Percentiles rank a stretch among this genome's conserved stretches.
phyloP scores from a whole-genome alignment of 2,113 vertebrate species.

The Sorex fumeus region DNA sequence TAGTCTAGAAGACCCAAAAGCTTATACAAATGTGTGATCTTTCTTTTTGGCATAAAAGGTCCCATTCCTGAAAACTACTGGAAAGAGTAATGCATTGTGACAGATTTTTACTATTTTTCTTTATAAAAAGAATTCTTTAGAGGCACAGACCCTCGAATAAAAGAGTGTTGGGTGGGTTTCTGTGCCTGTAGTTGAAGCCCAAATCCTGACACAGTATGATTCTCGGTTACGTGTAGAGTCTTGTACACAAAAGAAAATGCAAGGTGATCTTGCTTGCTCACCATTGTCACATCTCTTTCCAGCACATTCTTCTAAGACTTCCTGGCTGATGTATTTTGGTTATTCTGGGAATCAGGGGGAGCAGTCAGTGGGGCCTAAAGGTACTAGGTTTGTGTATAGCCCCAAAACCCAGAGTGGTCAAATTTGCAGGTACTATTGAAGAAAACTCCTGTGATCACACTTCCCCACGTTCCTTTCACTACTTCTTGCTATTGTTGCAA shows the following conservation, averaged over 20 bases:
- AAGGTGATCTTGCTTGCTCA: too few species aligned
- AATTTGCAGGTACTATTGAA: neutral
- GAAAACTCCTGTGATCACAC: neutral
- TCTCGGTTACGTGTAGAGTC: too few species aligned
- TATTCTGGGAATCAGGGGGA: neutral
- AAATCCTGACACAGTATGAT: too few species aligned
- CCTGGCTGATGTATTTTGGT: neutral
- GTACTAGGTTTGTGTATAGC: too few species aligned
- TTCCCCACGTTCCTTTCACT: too few species aligned
- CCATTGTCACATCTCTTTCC: too few species aligned
- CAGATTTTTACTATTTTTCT: neutral
- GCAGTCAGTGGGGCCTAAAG: neutral
- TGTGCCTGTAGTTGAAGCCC: too few species aligned
- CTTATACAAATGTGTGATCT: neutral
- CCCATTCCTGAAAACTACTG: neutral
- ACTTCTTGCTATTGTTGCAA: too few species aligned
- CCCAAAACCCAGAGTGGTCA: neutral
- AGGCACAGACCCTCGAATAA: too few species aligned
- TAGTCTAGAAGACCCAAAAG: neutral
- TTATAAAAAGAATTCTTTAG: constrained; percentile 1
- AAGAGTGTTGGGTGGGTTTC: too few species aligned
- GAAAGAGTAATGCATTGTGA: neutral
- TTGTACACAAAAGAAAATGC: neutral
- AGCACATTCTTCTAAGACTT: neutral
- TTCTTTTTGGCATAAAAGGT: neutral